Evolutionary conservation across 2,888 invertebrate species (phyloP).

Genomic region (Trichacis sp.): DNA sequence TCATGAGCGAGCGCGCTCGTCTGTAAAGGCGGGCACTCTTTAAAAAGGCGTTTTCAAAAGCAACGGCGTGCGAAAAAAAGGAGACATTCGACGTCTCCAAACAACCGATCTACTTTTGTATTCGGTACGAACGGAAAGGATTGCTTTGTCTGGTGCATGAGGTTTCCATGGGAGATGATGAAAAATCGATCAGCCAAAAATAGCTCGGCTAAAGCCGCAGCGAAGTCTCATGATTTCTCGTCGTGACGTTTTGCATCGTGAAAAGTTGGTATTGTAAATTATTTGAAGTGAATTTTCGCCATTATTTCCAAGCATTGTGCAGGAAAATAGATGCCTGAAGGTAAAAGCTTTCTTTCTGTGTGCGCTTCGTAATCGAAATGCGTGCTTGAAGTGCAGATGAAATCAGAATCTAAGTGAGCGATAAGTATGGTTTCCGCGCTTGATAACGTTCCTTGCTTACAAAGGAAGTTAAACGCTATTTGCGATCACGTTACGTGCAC

Average conservation of each 20-base stretch:
- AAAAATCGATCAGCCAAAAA: constrained; percentile 19
- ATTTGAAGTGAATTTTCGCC: too few relatives aligned
- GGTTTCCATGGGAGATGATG: constrained; percentile 12
- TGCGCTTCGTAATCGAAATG: constrained; percentile 22
- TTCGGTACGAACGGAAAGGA: neutral
- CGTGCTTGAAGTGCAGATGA: constrained; percentile 19
- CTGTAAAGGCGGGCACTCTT: constrained; percentile 6
- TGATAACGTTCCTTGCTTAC: constrained; percentile 27
- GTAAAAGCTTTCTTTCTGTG: constrained; percentile 1
- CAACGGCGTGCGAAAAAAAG: constrained; percentile 6
- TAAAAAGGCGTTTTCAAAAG: neutral
- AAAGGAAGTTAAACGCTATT: constrained; percentile 11
- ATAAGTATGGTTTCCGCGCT: constrained; percentile 28
- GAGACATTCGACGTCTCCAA: neutral
- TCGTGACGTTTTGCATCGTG: neutral
- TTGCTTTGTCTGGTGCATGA: constrained; percentile 10
- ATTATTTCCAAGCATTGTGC: too few relatives aligned
- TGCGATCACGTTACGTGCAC: constrained; percentile 2
- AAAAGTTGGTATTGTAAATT: too few relatives aligned
- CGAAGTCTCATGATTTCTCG: constrained; percentile 16
- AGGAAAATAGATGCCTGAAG: too few relatives aligned
- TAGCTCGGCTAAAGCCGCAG: constrained; percentile 1
- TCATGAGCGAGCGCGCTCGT: constrained; percentile 15
- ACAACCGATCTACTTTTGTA: constrained; percentile 5
- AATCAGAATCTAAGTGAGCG: constrained; percentile 25